phyloP scores from a whole-genome alignment of 1,140 invertebrate species.

The Ceratina japonica region DNA sequence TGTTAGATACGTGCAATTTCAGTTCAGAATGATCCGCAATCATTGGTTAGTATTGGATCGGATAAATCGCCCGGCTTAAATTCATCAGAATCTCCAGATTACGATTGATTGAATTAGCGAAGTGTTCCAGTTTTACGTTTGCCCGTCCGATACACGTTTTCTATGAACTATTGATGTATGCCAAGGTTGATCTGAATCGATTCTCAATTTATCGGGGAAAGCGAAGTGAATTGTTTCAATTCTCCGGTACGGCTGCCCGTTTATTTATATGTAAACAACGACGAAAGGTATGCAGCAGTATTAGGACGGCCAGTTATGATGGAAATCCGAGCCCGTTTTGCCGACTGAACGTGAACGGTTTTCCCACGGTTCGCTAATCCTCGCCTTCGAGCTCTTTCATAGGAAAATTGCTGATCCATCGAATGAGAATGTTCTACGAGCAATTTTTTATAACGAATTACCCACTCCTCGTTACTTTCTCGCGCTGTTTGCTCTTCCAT shows the following conservation, averaged over 20 bases:
- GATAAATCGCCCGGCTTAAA: neutral
- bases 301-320: neutral
- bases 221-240: too few species aligned
- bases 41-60: neutral
- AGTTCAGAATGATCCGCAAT: conserved; percentile 10
- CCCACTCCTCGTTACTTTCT: conserved; percentile 2
- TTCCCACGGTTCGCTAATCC: conserved; percentile 23
- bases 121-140: too few species aligned
- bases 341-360: conserved; percentile 12
- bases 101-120: neutral
- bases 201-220: too few species aligned
- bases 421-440: neutral
- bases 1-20: neutral
- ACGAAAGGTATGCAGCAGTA: neutral
- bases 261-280: neutral
- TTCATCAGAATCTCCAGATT: conserved; percentile 10
- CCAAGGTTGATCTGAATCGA: too few species aligned
- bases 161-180: neutral
- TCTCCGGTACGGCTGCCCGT: too few species aligned
- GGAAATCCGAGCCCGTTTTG: conserved; percentile 22
- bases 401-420: conserved; percentile 26
- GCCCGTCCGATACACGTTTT: neutral
- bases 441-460: conserved; percentile 8
- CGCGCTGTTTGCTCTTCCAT: neutral
- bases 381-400: conserved; percentile 9